A percentile compares a stretch with the other conserved stretches of the same genome.
These are phyloP conservation scores for Anticlea derivata DNA, from an alignment of 2,888 invertebrate genomes.

Conservation along the genomic window DNA sequence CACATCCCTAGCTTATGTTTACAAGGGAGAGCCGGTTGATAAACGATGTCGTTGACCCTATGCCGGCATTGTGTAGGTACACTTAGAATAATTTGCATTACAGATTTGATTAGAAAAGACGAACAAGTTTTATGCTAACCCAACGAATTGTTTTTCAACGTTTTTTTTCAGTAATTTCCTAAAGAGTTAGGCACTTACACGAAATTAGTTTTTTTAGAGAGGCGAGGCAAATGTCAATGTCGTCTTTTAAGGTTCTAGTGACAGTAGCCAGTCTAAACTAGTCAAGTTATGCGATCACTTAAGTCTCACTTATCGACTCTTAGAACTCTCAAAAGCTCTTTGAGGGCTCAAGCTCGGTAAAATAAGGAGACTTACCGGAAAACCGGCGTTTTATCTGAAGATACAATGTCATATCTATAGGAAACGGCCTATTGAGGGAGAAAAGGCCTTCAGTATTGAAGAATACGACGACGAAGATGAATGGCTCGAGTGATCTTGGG, in stretches of 20 bases:
- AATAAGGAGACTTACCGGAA: slow-evolving; percentile 8
- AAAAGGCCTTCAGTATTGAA: too few species aligned
- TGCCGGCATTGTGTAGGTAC: background rate
- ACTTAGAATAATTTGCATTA: slow-evolving; percentile 1
- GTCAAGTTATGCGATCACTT: slow-evolving; percentile 2
- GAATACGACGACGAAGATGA: too few species aligned
- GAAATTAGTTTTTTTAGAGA: too few species aligned
- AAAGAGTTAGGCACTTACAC: too few species aligned
- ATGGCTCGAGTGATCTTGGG: background rate
- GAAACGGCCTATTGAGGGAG: background rate
- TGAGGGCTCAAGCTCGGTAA: slow-evolving; percentile 3
- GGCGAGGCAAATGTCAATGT: too few species aligned
- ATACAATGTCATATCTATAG: slow-evolving; percentile 5
- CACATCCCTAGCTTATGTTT: slow-evolving; percentile 9
- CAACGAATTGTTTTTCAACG: too few species aligned
- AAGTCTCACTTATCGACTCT: slow-evolving; percentile 11
- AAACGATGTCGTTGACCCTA: slow-evolving; percentile 7
- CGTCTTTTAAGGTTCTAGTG: too few species aligned
- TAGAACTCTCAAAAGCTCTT: slow-evolving; percentile 6
- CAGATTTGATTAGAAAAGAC: background rate
- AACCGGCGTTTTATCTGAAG: slow-evolving; percentile 3
- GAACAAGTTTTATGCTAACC: too few species aligned
- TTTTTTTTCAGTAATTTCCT: too few species aligned
- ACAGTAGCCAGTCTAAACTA: too few species aligned
- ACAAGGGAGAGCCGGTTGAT: slow-evolving; percentile 1